Base-by-base conservation (phyloP, 2,113 vertebrate genomes). In the Protobothrops mucrosquamatus region DNA sequence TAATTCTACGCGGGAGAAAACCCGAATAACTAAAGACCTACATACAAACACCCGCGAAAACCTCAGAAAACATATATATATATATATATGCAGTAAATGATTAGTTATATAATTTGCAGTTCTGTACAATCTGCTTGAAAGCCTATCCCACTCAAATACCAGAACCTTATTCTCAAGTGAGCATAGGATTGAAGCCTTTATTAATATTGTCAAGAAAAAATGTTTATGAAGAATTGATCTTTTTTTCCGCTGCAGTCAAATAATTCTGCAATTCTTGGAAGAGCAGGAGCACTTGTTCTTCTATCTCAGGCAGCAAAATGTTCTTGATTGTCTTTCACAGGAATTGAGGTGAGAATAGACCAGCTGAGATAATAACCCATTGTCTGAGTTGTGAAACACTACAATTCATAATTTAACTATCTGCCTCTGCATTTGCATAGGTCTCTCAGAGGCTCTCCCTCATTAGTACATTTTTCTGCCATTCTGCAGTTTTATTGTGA, bases 331-430 rank as follows among this genome's bases (percentile, higher is more conserved):
- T 1, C 81, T 46, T 56, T 86, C 24, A 86, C 12, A 55, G 20
- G 23, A 18, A 55, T 74, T 11, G 46, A n/a, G 11, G 15, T 56
- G 51, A 34, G 87, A 88, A 92, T 46, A 88, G 55, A 89, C 12
- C 23, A 20, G 24, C 6, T 46, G 61, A 74, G 87, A 92, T 88
- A 89, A 89, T 81, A 54, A 89, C 1, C 2, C 61, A 81, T 92
- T 89, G 52, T 59, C 86, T 88, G 48, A 34, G 57, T 51, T 88
- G 46, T 69, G 51, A 92, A 88, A 69, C 15, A 20, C 69, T 61
- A 92, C 81, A 92, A 88, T 69, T 52, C 59, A 55, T 64, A 34
- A 92, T 87, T 48, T 64, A 64, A 92, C 52, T 64, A 91, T 91
- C 43, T 69, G 57, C 48, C 39, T 92, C 64, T 69, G 57, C 56